Evolutionary conservation across 92 coral and sea anemone species (phyloP).

Genomic region (Pocillopora grandis): DNA sequence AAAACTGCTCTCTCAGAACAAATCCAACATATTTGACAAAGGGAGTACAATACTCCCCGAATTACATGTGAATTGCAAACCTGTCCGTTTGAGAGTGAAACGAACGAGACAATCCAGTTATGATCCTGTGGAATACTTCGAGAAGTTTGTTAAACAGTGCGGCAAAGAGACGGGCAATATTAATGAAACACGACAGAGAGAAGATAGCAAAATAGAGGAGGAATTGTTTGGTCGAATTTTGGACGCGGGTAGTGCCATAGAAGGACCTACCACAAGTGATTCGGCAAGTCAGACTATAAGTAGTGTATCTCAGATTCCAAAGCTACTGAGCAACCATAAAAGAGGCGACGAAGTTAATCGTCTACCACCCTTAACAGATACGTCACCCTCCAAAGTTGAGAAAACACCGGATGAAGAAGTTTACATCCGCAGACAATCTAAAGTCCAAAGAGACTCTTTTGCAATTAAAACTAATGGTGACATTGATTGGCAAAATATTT

Average conservation of each 20-base stretch:
- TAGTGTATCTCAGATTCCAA: background rate
- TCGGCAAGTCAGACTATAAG: background rate
- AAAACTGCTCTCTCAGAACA: conserved; percentile 19
- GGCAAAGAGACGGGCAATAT: background rate
- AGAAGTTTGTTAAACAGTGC: background rate
- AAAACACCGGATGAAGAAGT: background rate
- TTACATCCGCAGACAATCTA: background rate
- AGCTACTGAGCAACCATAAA: background rate
- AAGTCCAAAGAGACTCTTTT: conserved; percentile 8
- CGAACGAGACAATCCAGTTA: background rate
- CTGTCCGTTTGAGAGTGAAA: background rate
- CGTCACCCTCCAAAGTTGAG: background rate
- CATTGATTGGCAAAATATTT: conserved; percentile 44
- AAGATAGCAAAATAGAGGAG: background rate
- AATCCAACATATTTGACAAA: background rate
- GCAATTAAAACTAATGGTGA: background rate
- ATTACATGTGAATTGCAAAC: conserved; percentile 1
- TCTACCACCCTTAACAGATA: conserved; percentile 3
- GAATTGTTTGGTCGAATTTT: background rate
- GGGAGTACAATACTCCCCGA: background rate
- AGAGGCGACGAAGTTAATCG: background rate
- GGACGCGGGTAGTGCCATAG: background rate
- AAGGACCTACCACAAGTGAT: background rate
- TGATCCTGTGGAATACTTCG: background rate
- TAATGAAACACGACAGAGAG: background rate